Percentiles rank a stretch among this genome's conserved stretches.
These are phyloP conservation scores for Brachionus rotundiformis DNA, from an alignment of 1,140 invertebrate species.

Conservation along the genomic window DNA sequence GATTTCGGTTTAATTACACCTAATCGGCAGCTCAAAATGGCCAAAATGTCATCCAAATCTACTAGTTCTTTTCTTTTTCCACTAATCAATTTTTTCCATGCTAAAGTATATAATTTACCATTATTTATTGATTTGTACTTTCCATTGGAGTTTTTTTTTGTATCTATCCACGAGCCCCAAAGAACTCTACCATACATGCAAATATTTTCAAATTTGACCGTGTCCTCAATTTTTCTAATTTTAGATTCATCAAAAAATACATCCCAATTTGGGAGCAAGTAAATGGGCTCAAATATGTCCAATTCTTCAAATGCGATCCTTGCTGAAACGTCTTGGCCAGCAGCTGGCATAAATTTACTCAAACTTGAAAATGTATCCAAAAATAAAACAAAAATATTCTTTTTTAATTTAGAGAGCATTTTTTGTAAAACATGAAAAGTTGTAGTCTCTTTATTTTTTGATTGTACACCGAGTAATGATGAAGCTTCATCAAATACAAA, in stretches of 20 bases:
- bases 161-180: background rate
- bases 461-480: too few relatives aligned
- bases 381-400: background rate
- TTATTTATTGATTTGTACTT: background rate
- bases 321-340: background rate
- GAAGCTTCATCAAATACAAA: too few relatives aligned
- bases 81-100: background rate
- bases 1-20: slow-evolving; percentile 3
- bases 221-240: background rate
- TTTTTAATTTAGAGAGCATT: slow-evolving; percentile 3
- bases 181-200: background rate
- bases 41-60: background rate
- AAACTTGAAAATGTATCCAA: background rate
- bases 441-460: too few relatives aligned
- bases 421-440: too few relatives aligned
- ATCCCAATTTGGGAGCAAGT: slow-evolving; percentile 14
- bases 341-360: background rate
- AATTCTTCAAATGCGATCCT: background rate
- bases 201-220: slow-evolving; percentile 6
- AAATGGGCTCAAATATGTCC: background rate
- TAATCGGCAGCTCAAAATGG: background rate
- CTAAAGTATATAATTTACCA: background rate
- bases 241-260: background rate
- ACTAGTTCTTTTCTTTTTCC: background rate
- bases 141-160: background rate